Evolutionary conservation across 2,113 vertebrate species (phyloP), one percentile per base, ranked within the genome.

Genomic region (Anolis sagrei): DNA sequence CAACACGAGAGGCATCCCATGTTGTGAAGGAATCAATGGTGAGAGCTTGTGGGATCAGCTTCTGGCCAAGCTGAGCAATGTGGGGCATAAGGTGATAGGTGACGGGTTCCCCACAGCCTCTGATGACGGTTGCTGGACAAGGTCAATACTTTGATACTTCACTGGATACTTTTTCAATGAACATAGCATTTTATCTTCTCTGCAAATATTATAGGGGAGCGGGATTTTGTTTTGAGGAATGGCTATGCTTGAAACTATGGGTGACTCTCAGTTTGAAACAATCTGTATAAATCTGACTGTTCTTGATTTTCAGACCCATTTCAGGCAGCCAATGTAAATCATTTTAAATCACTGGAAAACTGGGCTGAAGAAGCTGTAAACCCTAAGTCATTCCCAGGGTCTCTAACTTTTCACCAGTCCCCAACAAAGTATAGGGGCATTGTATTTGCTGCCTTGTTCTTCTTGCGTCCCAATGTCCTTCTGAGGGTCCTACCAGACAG

Each of bases 241-340:
- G 11, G 10, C 18, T 48, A 1, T 44, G 4, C 13, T 79, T 64
- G 39, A n/a, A 70, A 34, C 51, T 54, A 5, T n/a, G 36, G 14
- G 25, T 73, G 25, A 83, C 29, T 1, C n/a, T 82, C 51, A 58
- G 6, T 54, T 34, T 8, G 18, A 54, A 29, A 18, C 11, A 16
- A 10, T 25, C 58, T 73, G 73, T 64, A 44, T 62, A 25, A 27
- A 62, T 83, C 18, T 64, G n/a, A 11, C n/a, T 19, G 19, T 21
- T 61, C 36, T 84, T 69, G 25, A 10, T 79, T 68, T 83, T 85
- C 18, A 62, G 76, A 73, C 44, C 21, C 36, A 62, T 62, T 44
- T 44, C 70, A 62, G 9, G 54, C 18, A 79, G 48, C 27, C 51
- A 25, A 4, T 10, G 44, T 34, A 73, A 58, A 61, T 21, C 2